A percentile compares a stretch with the other conserved stretches of the same genome.
phyloP scores from a whole-genome alignment of 2,888 invertebrate genomes.

The Lycaena phlaeas region DNA sequence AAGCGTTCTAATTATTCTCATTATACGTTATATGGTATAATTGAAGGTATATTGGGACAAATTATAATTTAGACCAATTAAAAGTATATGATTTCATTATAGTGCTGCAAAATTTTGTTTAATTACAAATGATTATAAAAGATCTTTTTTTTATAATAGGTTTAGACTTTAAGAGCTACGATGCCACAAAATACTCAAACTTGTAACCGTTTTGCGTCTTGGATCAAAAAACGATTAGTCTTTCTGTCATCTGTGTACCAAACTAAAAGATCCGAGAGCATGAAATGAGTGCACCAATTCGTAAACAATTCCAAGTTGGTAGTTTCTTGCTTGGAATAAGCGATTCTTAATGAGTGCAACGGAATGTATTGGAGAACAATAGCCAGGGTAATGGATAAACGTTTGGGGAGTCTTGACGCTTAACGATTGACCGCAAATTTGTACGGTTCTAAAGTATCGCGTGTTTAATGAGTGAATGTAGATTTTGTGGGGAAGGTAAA shows the following conservation, averaged over 20 bases:
- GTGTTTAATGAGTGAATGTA: background rate
- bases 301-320: background rate
- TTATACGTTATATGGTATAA: too few species aligned
- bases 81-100: too few species aligned
- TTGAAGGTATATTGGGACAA: too few species aligned
- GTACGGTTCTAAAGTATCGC: constrained; percentile 7
- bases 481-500: background rate
- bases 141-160: too few species aligned
- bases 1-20: too few species aligned
- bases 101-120: too few species aligned
- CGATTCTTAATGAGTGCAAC: background rate
- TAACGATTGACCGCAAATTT: constrained; percentile 19
- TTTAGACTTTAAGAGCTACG: too few species aligned
- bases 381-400: background rate
- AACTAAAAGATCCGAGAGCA: background rate
- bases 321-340: background rate
- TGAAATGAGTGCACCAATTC: background rate
- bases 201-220: background rate
- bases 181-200: too few species aligned
- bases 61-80: too few species aligned
- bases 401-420: constrained; percentile 16
- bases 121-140: too few species aligned
- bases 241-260: too few species aligned
- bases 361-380: background rate
- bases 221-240: background rate